Conservation (phyloP, 1,140 invertebrate genomes). For the Fopius arisanus region DNA sequence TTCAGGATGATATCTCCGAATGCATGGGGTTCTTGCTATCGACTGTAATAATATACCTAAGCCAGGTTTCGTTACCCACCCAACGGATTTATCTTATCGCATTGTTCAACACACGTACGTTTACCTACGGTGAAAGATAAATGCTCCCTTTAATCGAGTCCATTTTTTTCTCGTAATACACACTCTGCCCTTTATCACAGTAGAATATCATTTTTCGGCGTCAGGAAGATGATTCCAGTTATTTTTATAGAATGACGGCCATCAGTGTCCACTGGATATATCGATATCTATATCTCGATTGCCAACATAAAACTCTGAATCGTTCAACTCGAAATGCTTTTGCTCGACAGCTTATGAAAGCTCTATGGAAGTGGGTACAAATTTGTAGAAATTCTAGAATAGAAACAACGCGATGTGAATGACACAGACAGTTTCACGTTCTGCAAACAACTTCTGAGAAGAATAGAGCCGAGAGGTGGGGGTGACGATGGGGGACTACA, state of each 20-base stretch:
- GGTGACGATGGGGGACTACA: neutral
- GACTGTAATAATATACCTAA: constrained; percentile 10
- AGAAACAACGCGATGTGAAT: neutral
- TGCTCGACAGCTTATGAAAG: too few species aligned
- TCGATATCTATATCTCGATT: too few species aligned
- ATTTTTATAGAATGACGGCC: too few species aligned
- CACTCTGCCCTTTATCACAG: neutral
- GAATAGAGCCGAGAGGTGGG: neutral
- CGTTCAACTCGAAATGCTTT: too few species aligned
- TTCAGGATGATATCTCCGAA: neutral
- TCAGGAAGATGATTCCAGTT: too few species aligned
- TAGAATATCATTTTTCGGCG: neutral
- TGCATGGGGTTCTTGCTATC: neutral
- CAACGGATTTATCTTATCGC: constrained; percentile 6
- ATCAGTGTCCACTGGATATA: too few species aligned
- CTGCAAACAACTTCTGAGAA: neutral
- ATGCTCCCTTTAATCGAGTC: neutral
- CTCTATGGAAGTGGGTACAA: too few species aligned
- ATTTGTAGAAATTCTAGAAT: too few species aligned
- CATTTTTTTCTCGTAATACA: neutral
- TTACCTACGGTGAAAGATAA: neutral
- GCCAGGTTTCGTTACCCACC: neutral
- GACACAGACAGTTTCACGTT: neutral
- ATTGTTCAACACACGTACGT: neutral
- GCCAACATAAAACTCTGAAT: too few species aligned